These are phyloP conservation scores for Rachycentron canadum DNA, from an alignment of 2,797 vertebrate species.

Conservation along the genomic window DNA sequence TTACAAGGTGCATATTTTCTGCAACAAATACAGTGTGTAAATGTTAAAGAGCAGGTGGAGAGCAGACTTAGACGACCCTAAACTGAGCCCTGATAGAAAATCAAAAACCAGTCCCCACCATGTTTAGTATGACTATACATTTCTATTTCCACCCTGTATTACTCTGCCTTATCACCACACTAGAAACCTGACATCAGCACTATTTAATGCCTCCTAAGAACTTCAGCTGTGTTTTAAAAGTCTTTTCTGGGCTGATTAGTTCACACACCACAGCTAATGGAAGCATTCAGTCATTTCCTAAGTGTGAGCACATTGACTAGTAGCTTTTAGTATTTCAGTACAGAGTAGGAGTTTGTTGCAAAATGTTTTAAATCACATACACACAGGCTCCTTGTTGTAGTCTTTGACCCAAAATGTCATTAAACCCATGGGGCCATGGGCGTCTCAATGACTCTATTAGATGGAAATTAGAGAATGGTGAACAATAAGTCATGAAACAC, in stretches of 20 bases:
- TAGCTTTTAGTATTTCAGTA: background rate
- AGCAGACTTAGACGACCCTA: background rate
- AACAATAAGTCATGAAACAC: background rate
- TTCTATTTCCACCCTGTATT: slow-evolving; percentile 4
- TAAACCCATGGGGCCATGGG: background rate
- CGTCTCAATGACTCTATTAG: slow-evolving; percentile 4
- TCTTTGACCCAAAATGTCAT: background rate
- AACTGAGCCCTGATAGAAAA: slow-evolving; percentile 3
- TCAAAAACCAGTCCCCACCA: background rate
- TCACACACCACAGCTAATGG: background rate
- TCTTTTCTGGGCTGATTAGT: background rate
- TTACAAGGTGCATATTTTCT: slow-evolving; percentile 11
- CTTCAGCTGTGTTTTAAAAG: background rate
- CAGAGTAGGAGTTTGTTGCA: slow-evolving; percentile 1
- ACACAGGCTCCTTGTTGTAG: background rate
- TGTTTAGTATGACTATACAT: slow-evolving; percentile 1
- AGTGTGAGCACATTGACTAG: background rate
- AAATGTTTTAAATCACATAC: slow-evolving; percentile 16
- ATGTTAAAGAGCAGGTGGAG: slow-evolving; percentile 11
- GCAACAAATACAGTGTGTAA: slow-evolving; percentile 11
- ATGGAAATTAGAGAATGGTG: slow-evolving; percentile 5
- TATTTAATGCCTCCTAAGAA: slow-evolving; percentile 2
- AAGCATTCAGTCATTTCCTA: slow-evolving; percentile 9
- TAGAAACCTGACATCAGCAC: slow-evolving; percentile 2
- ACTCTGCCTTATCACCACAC: slow-evolving; percentile 13